These are phyloP conservation scores for Pachyuromys duprasi DNA, from an alignment of 2,797 vertebrate genomes.

Conservation along the genomic window DNA sequence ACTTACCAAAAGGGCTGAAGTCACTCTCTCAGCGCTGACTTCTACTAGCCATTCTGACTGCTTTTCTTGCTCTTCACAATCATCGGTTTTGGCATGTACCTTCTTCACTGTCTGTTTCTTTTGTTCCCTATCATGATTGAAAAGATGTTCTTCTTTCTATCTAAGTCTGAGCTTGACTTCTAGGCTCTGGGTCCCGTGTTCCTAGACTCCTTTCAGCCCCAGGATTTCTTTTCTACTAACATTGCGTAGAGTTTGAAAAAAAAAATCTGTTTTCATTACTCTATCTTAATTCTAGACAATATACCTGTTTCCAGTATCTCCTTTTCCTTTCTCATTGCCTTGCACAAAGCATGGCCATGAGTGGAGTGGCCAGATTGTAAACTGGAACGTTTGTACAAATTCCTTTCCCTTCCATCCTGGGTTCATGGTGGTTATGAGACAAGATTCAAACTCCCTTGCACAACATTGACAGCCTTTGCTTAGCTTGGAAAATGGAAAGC, in stretches of 20 bases:
- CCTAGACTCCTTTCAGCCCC: not conserved
- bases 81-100: not conserved
- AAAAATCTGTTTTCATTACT: not conserved
- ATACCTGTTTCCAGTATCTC: not conserved
- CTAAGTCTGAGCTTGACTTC: not conserved
- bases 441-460: not conserved
- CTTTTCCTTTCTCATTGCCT: not conserved
- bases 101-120: not conserved
- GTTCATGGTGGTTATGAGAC: not conserved
- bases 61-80: not conserved
- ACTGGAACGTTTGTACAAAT: not conserved
- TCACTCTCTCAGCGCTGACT: not conserved
- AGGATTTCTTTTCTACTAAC: not conserved
- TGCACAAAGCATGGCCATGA: not conserved
- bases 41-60: not conserved
- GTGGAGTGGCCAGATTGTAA: conserved; percentile 12
- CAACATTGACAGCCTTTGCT: not conserved
- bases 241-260: not conserved
- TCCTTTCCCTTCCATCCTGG: not conserved
- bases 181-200: not conserved
- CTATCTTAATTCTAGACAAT: not conserved
- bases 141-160: not conserved
- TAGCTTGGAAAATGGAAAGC: conserved; percentile 14
- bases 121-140: not conserved
- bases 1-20: not conserved